Percentiles rank a stretch among this genome's conserved stretches.
Evolutionary conservation across 2,113 vertebrate species (phyloP).

Genomic region (Equus przewalskii): DNA sequence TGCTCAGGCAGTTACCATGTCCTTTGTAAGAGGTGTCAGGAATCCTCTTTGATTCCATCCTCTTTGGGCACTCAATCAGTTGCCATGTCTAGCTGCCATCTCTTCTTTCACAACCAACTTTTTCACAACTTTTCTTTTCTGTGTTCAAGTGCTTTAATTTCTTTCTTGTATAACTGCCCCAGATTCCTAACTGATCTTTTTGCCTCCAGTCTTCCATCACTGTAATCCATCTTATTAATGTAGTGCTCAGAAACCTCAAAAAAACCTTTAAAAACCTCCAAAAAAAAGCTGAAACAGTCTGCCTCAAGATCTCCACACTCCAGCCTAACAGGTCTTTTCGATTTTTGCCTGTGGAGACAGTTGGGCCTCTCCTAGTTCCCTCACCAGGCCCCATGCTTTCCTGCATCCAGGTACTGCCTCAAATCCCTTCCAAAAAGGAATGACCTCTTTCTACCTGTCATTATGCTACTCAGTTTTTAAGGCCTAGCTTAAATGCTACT

Average conservation of each 20-base stretch:
- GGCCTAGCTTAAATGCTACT: background rate
- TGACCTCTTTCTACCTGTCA: background rate
- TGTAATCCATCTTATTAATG: background rate
- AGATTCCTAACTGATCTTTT: constrained; percentile 43
- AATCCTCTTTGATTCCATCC: background rate
- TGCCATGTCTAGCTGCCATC: background rate
- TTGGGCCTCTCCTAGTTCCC: background rate
- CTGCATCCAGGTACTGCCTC: background rate
- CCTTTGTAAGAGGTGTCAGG: background rate
- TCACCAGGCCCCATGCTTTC: background rate
- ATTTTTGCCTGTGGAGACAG: background rate
- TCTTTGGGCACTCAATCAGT: background rate
- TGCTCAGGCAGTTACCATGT: background rate
- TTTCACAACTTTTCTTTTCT: background rate
- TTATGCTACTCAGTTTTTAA: constrained; percentile 19
- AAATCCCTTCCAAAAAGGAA: background rate
- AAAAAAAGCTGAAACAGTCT: background rate
- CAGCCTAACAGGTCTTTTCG: background rate
- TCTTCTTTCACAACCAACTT: constrained; percentile 16
- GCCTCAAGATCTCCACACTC: background rate
- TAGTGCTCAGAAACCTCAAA: constrained; percentile 34
- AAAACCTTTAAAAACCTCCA: background rate
- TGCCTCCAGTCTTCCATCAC: background rate
- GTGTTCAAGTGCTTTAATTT: background rate
- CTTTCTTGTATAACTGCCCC: constrained; percentile 19